These are phyloP conservation scores for Brachionus rotundiformis DNA, from an alignment of 1,140 invertebrate genomes.

Conservation along the genomic window DNA sequence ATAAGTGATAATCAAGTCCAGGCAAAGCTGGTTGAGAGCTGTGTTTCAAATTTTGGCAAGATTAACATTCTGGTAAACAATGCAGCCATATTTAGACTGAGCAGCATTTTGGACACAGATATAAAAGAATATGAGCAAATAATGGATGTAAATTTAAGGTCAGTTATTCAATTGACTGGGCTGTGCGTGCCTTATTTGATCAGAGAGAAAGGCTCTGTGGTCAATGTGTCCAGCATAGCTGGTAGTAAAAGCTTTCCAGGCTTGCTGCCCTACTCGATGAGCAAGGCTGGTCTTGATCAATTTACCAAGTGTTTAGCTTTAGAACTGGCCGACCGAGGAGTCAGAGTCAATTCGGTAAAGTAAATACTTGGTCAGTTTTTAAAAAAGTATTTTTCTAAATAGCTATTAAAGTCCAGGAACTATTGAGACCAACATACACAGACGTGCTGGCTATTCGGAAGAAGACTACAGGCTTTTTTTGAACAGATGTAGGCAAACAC, in stretches of 20 bases:
- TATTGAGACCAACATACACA: slow-evolving; percentile 39
- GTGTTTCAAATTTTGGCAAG: background rate
- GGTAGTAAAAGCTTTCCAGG: slow-evolving; percentile 59
- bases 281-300: slow-evolving; percentile 85
- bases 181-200: slow-evolving; percentile 54
- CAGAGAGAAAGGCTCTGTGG: slow-evolving; percentile 54
- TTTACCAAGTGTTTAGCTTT: slow-evolving; percentile 76
- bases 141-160: slow-evolving; percentile 80
- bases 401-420: slow-evolving; percentile 21
- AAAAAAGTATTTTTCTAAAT: background rate
- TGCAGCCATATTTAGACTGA: slow-evolving; percentile 79
- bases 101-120: slow-evolving; percentile 78
- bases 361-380: background rate
- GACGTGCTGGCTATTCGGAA: slow-evolving; percentile 28
- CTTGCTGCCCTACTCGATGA: slow-evolving; percentile 76
- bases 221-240: slow-evolving; percentile 54
- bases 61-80: slow-evolving; percentile 71
- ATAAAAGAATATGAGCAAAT: slow-evolving; percentile 79
- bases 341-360: slow-evolving; percentile 76
- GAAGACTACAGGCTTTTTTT: slow-evolving; percentile 32
- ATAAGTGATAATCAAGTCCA: slow-evolving; percentile 78
- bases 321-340: slow-evolving; percentile 70
- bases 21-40: slow-evolving; percentile 73
- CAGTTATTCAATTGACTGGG: slow-evolving; percentile 54
- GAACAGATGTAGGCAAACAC: background rate